Percentiles rank a stretch among this genome's conserved stretches.
phyloP scores from a whole-genome alignment of 1,140 invertebrate genomes.

The Pseudomyrmex dendroicus region DNA sequence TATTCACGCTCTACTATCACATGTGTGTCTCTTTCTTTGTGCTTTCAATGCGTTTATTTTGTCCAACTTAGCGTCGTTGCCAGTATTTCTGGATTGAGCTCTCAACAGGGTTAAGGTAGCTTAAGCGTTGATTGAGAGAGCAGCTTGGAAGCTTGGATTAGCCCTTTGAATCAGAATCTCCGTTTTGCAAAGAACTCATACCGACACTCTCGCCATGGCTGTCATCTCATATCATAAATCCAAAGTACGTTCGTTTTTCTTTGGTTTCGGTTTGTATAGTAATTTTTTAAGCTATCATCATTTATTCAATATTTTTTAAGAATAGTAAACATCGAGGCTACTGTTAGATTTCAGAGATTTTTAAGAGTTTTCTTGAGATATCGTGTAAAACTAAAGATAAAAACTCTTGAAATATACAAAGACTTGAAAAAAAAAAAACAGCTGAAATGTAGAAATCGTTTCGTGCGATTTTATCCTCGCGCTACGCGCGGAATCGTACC shows the following conservation, averaged over 20 bases:
- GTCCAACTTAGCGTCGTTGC: constrained; percentile 37
- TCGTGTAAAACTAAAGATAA: too few relatives aligned
- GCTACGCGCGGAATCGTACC: not conserved
- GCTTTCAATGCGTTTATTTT: constrained; percentile 21
- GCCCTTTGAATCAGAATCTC: constrained; percentile 53
- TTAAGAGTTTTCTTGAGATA: too few relatives aligned
- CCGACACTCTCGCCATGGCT: constrained; percentile 5
- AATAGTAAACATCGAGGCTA: too few relatives aligned
- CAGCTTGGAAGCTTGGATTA: constrained; percentile 60
- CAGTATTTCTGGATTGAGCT: constrained; percentile 63
- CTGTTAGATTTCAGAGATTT: too few relatives aligned
- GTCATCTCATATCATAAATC: constrained; percentile 23
- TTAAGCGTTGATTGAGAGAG: constrained; percentile 66
- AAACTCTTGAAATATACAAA: too few relatives aligned
- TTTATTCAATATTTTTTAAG: not conserved
- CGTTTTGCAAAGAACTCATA: constrained; percentile 38
- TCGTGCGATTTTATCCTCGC: constrained; percentile 41
- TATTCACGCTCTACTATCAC: constrained; percentile 4
- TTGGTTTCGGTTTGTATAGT: not conserved
- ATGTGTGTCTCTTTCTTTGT: not conserved
- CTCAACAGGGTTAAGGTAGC: constrained; percentile 63
- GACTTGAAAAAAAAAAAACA: too few relatives aligned
- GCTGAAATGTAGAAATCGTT: too few relatives aligned
- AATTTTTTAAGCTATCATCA: not conserved
- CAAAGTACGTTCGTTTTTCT: not conserved